Conservation (phyloP, 2,888 invertebrate species). For the Cephus nigrinus region DNA sequence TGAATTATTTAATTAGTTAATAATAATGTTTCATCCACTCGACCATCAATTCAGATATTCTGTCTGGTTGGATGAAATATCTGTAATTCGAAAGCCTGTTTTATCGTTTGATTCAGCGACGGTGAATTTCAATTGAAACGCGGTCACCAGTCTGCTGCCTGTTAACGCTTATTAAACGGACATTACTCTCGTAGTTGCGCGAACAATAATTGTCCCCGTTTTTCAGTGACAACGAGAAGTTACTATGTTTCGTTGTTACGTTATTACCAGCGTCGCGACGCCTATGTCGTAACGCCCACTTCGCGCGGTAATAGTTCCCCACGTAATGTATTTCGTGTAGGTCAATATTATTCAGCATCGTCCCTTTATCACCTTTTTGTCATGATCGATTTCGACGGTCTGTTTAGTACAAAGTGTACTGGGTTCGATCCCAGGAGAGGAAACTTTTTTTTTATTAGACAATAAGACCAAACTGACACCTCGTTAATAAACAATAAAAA, state of each 20-base stretch:
- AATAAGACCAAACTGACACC: not conserved
- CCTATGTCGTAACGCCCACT: not conserved
- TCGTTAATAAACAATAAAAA: not conserved
- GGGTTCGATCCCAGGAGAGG: not conserved
- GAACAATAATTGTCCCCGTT: slow-evolving; percentile 2
- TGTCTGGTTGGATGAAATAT: not conserved
- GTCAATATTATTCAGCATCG: not conserved
- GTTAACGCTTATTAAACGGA: slow-evolving; percentile 18
- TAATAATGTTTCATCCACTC: not conserved
- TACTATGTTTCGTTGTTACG: not conserved
- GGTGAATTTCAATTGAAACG: slow-evolving; percentile 15
- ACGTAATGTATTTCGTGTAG: not conserved
- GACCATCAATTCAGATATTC: not conserved
- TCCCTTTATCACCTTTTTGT: not conserved
- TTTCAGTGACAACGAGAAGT: not conserved
- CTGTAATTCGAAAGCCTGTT: not conserved
- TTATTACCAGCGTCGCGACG: not conserved
- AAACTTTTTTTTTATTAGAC: not conserved
- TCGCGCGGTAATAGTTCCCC: not conserved
- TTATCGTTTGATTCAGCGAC: not conserved
- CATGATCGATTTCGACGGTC: not conserved
- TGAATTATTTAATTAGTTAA: not conserved
- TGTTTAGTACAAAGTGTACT: not conserved
- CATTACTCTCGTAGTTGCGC: slow-evolving; percentile 11
- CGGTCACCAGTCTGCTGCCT: slow-evolving; percentile 7